A percentile compares a stretch with the other conserved stretches of the same genome.
These are phyloP conservation scores for Molossus molossus DNA, from an alignment of 2,797 vertebrate species.

Conservation along the genomic window DNA sequence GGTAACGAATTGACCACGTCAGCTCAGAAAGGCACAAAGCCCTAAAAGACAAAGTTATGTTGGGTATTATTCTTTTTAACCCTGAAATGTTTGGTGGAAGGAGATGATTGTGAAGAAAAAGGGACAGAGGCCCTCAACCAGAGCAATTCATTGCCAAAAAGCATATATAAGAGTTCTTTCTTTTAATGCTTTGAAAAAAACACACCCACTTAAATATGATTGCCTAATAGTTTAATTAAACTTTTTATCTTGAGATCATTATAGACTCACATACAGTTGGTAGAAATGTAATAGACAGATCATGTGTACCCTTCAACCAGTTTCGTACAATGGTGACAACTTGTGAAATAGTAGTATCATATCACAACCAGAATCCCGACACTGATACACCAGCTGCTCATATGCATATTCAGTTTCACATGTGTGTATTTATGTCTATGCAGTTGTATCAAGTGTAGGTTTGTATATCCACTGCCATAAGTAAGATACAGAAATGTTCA, in stretches of 20 bases:
- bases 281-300: background rate
- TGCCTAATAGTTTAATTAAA: background rate
- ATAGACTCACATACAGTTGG: background rate
- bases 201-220: background rate
- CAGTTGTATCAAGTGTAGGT: background rate
- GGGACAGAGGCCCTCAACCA: background rate
- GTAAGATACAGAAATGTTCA: background rate
- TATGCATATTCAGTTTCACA: background rate
- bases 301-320: background rate
- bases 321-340: background rate
- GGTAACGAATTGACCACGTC: background rate
- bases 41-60: background rate
- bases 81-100: background rate
- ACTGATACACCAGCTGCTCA: background rate
- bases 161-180: background rate
- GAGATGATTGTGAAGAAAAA: background rate
- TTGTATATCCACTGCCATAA: background rate
- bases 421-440: background rate
- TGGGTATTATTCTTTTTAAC: background rate
- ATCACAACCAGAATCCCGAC: background rate
- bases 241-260: background rate
- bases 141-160: background rate
- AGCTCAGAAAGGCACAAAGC: background rate
- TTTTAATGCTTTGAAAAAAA: background rate
- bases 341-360: background rate